These are phyloP conservation scores for Acanthiza pusilla DNA, from an alignment of 2,797 vertebrate species.

Conservation along the genomic window DNA sequence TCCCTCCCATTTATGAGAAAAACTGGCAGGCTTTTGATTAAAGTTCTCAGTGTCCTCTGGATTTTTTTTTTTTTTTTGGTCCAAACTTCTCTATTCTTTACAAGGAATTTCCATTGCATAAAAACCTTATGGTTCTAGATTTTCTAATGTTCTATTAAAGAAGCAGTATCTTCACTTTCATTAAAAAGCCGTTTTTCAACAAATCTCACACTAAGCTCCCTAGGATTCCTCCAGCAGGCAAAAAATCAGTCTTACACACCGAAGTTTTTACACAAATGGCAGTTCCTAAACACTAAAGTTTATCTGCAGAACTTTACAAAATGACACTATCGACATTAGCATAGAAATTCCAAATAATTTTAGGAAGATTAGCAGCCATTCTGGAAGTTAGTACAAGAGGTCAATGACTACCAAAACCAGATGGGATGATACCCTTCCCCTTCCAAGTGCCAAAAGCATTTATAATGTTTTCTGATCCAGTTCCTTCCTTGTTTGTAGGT, in stretches of 20 bases:
- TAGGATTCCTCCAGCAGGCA: too few relatives aligned
- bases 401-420: neutral
- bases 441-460: neutral
- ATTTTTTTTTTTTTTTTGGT: neutral
- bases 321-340: neutral
- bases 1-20: neutral
- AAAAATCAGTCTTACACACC: too few relatives aligned
- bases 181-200: neutral
- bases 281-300: neutral
- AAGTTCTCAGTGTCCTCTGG: neutral
- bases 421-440: slow-evolving; percentile 3
- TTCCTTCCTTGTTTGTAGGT: neutral
- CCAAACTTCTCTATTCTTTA: neutral
- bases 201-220: neutral
- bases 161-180: neutral
- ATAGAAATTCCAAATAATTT: neutral
- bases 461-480: neutral
- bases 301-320: neutral
- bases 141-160: neutral
- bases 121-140: neutral
- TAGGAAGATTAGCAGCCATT: neutral
- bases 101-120: neutral
- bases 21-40: neutral
- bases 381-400: neutral
- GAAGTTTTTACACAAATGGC: too few relatives aligned